Conservation (phyloP, 2,888 invertebrate genomes). For the Noctua pronuba region DNA sequence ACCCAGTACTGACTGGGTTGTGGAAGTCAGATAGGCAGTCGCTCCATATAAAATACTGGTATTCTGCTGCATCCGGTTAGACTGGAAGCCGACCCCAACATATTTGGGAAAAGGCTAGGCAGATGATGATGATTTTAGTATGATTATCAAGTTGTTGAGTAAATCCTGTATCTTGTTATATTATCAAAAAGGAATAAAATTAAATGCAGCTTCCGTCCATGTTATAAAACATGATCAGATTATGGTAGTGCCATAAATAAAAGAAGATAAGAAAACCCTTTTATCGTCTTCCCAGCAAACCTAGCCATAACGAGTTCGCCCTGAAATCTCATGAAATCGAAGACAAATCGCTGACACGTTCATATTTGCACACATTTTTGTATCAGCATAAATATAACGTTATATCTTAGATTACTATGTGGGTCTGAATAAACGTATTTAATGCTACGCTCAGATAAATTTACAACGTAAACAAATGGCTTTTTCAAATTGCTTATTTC, state of each 20-base stretch:
- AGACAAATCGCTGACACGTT: conserved; percentile 49
- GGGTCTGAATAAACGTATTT: conserved; percentile 13
- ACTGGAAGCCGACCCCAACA: too few species aligned
- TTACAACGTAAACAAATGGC: conserved; percentile 11
- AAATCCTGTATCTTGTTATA: neutral
- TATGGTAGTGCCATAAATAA: conserved; percentile 21
- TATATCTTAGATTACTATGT: conserved; percentile 18
- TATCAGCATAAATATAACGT: conserved; percentile 38
- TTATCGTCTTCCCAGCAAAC: conserved; percentile 32
- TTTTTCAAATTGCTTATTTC: conserved; percentile 32
- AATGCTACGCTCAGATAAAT: conserved; percentile 3
- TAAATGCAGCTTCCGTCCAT: conserved; percentile 2
- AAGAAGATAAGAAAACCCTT: conserved; percentile 24
- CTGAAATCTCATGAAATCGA: conserved; percentile 51
- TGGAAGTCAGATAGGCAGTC: too few species aligned
- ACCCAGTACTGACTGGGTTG: too few species aligned
- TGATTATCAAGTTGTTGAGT: neutral
- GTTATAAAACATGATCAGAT: neutral
- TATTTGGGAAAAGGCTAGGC: too few species aligned
- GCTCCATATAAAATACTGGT: too few species aligned
- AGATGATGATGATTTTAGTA: too few species aligned
- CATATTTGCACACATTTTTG: conserved; percentile 31
- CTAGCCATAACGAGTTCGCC: conserved; percentile 33
- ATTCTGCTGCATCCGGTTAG: too few species aligned
- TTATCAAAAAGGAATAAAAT: conserved; percentile 3